Base-by-base conservation (phyloP, 92 coral and sea anemone species). In the Micromussa lordhowensis region DNA sequence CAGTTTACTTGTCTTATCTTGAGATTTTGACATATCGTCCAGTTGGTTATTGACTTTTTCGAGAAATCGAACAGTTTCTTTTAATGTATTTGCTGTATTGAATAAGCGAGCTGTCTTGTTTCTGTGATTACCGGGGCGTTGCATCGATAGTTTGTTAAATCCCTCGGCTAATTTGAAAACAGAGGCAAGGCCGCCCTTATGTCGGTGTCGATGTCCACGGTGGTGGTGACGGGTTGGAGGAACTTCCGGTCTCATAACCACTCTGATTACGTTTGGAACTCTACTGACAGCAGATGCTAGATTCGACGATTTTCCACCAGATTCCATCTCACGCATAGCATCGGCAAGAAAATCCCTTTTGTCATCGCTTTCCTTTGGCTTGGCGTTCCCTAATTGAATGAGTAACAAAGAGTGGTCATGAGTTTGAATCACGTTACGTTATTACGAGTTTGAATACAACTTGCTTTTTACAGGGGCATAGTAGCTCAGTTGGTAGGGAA, bases 281-380 rank as follows among this genome's bases (percentile, higher is more conserved):
- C 29, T 80, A 17, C 79, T 71, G 12, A 54, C 85, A 35, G 64
- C 26, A 17, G 85, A 79, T 31, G 63, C 77, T 35, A 30, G 58
- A 72, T 17, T 87, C 28, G 55, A 17, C 29, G 77, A 2, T 53
- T 86, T 85, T 32, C 82, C 76, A 19, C 96, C 94, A 66, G 75
- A 82, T 34, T 87, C 96, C 98, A 95, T 94, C 86, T 94, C 98
- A 22, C 87, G 91, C 98, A 95, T 95, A 34, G 98, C 98, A 86
- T 95, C 98, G 28, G 91, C 91, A 2, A 95, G 94, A 69, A 95
- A 95, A 66, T 96, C 94, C 88, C 93, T 94, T 77, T 92, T 95
- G 30, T 78, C 81, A 34, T 78, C 70, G 11, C 31, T 78, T 30
- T 83, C 78, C 44, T 83, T 88, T 51, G 89, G 17, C 48, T 88